Percentiles rank a stretch among this genome's conserved stretches.
Conservation (phyloP, 35 echinoderm and acorn worm species). For the Nesometra sesokonis region DNA sequence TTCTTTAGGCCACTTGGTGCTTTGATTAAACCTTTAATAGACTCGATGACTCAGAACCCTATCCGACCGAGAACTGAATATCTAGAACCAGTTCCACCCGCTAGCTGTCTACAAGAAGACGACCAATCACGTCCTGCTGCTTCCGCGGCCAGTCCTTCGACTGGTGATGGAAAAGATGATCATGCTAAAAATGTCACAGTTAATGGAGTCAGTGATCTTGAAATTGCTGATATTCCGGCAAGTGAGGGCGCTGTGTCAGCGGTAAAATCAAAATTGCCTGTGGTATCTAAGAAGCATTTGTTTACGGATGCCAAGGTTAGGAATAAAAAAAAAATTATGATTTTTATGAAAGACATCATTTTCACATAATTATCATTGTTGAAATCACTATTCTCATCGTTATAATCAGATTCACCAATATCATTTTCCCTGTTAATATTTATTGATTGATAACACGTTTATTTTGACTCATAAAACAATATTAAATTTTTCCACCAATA, state of each 20-base stretch:
- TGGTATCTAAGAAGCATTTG: not conserved
- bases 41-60: conserved; percentile 66
- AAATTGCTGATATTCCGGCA: not conserved
- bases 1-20: conserved; percentile 65
- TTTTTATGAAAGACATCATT: too few relatives aligned
- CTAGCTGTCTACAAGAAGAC: not conserved
- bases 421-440: too few relatives aligned
- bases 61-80: conserved; percentile 2
- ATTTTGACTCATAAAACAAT: too few relatives aligned
- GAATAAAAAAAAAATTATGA: too few relatives aligned
- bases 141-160: not conserved
- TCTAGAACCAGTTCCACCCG: not conserved
- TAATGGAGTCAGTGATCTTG: not conserved
- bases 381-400: too few relatives aligned
- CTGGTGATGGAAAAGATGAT: not conserved
- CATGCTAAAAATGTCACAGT: not conserved
- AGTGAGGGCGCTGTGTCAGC: too few relatives aligned
- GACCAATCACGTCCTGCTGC: not conserved
- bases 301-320: not conserved
- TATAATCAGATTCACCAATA: too few relatives aligned
- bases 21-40: conserved; percentile 70
- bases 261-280: not conserved
- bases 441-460: too few relatives aligned
- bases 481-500: too few relatives aligned
- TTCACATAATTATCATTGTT: too few relatives aligned